These are phyloP conservation scores for Lucilia sericata DNA, from an alignment of 1,140 invertebrate species.

Conservation along the genomic window DNA sequence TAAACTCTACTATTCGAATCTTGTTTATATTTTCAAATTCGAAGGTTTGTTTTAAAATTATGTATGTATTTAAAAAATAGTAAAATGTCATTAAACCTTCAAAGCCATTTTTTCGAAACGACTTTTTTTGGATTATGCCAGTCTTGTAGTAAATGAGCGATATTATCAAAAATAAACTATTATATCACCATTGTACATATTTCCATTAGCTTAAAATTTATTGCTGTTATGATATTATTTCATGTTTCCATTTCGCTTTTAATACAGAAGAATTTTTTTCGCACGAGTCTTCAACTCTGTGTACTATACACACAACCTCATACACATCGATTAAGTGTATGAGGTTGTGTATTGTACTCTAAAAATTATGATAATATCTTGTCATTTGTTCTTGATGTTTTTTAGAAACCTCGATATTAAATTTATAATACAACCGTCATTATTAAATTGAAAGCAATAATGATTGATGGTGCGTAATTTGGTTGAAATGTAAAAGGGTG, in stretches of 20 bases:
- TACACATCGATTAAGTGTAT: not conserved
- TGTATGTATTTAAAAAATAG: no score
- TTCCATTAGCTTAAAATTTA: not conserved
- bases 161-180: no score
- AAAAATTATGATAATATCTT: not conserved
- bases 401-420: slow-evolving; percentile 25
- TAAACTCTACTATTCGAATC: no score
- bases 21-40: no score
- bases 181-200: no score
- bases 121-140: no score
- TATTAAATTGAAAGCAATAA: not conserved
- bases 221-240: not conserved
- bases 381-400: not conserved
- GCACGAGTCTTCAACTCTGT: not conserved
- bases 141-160: no score
- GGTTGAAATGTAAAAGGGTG: slow-evolving; percentile 20
- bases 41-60: no score
- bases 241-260: not conserved
- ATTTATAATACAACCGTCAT: slow-evolving; percentile 18
- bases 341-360: not conserved
- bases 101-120: no score
- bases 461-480: slow-evolving; percentile 44
- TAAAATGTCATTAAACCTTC: no score
- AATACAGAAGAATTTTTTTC: not conserved
- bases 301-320: not conserved